A percentile compares a stretch with the other conserved stretches of the same genome.
These are phyloP conservation scores for Poecilia wingei DNA, from an alignment of 2,797 vertebrate genomes.

Conservation along the genomic window DNA sequence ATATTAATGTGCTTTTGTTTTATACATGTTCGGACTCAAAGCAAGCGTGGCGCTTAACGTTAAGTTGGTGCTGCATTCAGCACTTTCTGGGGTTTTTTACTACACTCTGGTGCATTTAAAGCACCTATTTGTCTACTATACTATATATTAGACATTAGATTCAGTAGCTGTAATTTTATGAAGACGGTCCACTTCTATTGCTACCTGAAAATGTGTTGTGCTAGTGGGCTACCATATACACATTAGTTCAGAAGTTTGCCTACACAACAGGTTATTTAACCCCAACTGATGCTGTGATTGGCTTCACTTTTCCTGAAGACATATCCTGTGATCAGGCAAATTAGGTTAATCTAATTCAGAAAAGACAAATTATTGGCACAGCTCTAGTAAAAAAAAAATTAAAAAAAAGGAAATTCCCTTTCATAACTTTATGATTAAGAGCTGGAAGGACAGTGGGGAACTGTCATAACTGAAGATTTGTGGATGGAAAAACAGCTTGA, in stretches of 20 bases:
- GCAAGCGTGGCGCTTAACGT: constrained; percentile 56
- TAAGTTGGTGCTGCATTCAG: constrained; percentile 37
- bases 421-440: neutral
- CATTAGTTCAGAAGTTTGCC: neutral
- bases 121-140: neutral
- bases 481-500: neutral
- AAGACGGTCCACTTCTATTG: neutral
- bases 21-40: constrained; percentile 34
- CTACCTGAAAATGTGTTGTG: neutral
- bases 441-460: neutral
- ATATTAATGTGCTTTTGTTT: constrained; percentile 50
- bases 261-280: neutral
- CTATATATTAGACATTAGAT: neutral
- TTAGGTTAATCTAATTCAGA: neutral
- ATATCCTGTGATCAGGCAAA: neutral
- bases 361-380: neutral
- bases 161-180: neutral
- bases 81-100: constrained; percentile 35
- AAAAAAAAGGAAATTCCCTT: neutral
- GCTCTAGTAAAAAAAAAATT: neutral
- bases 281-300: neutral
- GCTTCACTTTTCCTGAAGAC: neutral
- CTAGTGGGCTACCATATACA: neutral
- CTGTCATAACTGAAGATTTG: neutral
- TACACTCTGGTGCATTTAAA: neutral